phyloP scores from a whole-genome alignment of 2,113 vertebrate species.

The Camarhynchus parvulus region DNA sequence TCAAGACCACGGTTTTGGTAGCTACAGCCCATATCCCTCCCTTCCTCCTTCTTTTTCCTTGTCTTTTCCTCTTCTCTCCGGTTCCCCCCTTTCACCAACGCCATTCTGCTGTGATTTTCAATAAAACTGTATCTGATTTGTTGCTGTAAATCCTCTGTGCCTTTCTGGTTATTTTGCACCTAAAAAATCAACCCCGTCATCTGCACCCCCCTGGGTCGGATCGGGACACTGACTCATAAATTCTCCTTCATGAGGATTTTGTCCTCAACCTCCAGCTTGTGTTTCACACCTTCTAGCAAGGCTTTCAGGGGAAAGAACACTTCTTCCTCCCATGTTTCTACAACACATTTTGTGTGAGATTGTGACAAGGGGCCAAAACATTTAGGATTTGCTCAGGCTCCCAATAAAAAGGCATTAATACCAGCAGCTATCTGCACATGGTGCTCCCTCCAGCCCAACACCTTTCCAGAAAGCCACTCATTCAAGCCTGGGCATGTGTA shows the following conservation, averaged over 20 bases:
- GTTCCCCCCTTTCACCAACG: no score
- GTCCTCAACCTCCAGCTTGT: not conserved
- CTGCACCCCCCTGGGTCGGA: no score
- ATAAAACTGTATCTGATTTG: no score
- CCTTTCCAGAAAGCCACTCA: not conserved
- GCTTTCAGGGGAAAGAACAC: not conserved
- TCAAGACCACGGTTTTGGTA: no score
- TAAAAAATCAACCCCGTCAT: no score
- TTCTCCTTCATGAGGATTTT: not conserved
- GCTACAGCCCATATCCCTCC: no score
- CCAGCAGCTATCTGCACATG: not conserved
- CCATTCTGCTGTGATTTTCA: no score
- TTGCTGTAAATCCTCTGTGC: no score
- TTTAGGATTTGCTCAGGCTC: not conserved
- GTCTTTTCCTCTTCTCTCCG: no score
- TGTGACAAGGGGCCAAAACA: not conserved
- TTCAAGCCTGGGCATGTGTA: not conserved
- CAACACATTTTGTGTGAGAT: not conserved
- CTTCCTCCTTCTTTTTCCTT: no score
- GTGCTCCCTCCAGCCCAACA: not conserved
- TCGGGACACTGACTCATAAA: not conserved
- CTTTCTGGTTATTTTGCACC: no score
- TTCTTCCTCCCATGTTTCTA: not conserved
- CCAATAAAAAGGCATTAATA: not conserved
- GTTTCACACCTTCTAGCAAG: not conserved